Evolutionary conservation across 2,888 invertebrate species (phyloP).

Genomic region (Salpingus planirostris): DNA sequence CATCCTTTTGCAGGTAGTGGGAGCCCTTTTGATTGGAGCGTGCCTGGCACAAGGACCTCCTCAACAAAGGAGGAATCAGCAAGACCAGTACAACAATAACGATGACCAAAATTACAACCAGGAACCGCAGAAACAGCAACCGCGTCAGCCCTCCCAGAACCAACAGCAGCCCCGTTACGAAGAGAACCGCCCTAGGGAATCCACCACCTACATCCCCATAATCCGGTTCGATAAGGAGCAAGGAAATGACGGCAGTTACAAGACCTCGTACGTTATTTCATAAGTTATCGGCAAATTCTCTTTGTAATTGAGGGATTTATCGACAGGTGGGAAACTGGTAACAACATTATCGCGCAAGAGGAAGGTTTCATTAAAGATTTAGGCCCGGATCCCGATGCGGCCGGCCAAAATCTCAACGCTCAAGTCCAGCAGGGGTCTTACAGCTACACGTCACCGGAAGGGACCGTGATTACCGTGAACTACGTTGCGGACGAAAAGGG

Average conservation of each 20-base stretch:
- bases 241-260: conserved; percentile 75
- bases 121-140: conserved; percentile 26
- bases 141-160: conserved; percentile 21
- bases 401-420: conserved; percentile 57
- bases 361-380: conserved; percentile 62
- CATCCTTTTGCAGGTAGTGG: conserved; percentile 17
- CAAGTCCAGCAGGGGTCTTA: conserved; percentile 73
- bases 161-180: conserved; percentile 29
- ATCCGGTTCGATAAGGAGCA: conserved; percentile 75
- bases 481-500: conserved; percentile 78
- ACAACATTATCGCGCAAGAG: conserved; percentile 71
- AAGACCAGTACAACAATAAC: conserved; percentile 37
- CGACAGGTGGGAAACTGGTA: conserved; percentile 71
- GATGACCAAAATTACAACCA: conserved; percentile 38
- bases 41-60: conserved; percentile 15
- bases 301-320: conserved; percentile 1
- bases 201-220: conserved; percentile 73
- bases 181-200: conserved; percentile 43
- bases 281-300: background rate
- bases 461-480: conserved; percentile 62
- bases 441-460: conserved; percentile 71
- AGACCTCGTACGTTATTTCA: conserved; percentile 51
- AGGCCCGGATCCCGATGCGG: conserved; percentile 38
- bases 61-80: conserved; percentile 35
- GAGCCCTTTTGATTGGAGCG: conserved; percentile 18